These are phyloP conservation scores for Philhelius pedissequus DNA, from an alignment of 2,888 invertebrate species.

Conservation along the genomic window DNA sequence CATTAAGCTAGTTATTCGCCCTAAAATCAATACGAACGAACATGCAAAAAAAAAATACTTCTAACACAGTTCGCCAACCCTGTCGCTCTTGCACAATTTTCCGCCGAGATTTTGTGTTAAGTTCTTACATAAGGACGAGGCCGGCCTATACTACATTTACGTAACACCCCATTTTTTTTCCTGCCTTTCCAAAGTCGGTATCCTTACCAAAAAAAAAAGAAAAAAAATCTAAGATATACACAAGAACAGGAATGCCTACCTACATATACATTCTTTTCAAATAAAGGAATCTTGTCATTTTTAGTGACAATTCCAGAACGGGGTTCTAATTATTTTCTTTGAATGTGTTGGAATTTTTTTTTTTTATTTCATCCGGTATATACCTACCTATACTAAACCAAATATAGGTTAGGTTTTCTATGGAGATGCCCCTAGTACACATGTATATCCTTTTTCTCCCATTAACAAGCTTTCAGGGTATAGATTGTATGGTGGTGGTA, in stretches of 20 bases:
- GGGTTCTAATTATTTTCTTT: conserved; percentile 8
- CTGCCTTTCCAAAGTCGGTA: conserved; percentile 9
- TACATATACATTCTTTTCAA: neutral
- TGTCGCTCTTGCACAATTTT: conserved; percentile 32
- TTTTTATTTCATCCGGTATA: neutral
- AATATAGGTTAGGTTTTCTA: conserved; percentile 61
- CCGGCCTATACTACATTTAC: conserved; percentile 65
- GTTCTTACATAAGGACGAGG: conserved; percentile 60
- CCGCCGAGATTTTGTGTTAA: neutral
- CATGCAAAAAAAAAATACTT: conserved; percentile 3
- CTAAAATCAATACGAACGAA: conserved; percentile 32
- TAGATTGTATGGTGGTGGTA: conserved; percentile 20
- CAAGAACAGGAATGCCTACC: too few species aligned
- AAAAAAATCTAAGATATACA: too few species aligned
- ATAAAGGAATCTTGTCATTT: neutral
- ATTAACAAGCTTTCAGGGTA: conserved; percentile 35
- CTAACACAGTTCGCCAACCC: conserved; percentile 57
- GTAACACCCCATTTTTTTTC: conserved; percentile 32
- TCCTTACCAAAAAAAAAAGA: conserved; percentile 43
- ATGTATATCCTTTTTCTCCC: neutral
- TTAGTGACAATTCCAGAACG: conserved; percentile 35
- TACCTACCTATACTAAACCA: neutral
- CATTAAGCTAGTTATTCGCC: conserved; percentile 18
- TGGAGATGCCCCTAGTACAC: neutral
- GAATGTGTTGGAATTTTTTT: neutral